Percentiles rank a stretch among this genome's conserved stretches.
Conservation (phyloP, 2,113 vertebrate genomes). For the Rattus norvegicus region GRCr8 NC_086026.1:78892501-78893000, state of each 20-base stretch:
- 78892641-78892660: not conserved
- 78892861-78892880: conserved; percentile 45
- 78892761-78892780: conserved; percentile 36
- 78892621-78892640: not conserved
- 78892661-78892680: too few relatives aligned
- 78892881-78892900: not conserved
- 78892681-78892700: not conserved
- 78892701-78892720: not conserved
- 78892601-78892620: not conserved
- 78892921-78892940: conserved; percentile 73
- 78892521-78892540: not conserved
- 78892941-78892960: conserved; percentile 37
- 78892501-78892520: not conserved
- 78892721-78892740: conserved; percentile 36
- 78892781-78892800: not conserved
- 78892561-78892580: not conserved
- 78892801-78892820: conserved; percentile 58
- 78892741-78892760: conserved; percentile 58
- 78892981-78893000: conserved; percentile 59
- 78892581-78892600: not conserved
- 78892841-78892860: conserved; percentile 67
- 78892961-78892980: conserved; percentile 31
- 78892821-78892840: conserved; percentile 56
- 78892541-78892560: not conserved
- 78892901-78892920: conserved; percentile 27